A percentile compares a stretch with the other conserved stretches of the same genome.
Conservation (phyloP, 2,113 vertebrate genomes). For the Ophiodon elongatus region DNA sequence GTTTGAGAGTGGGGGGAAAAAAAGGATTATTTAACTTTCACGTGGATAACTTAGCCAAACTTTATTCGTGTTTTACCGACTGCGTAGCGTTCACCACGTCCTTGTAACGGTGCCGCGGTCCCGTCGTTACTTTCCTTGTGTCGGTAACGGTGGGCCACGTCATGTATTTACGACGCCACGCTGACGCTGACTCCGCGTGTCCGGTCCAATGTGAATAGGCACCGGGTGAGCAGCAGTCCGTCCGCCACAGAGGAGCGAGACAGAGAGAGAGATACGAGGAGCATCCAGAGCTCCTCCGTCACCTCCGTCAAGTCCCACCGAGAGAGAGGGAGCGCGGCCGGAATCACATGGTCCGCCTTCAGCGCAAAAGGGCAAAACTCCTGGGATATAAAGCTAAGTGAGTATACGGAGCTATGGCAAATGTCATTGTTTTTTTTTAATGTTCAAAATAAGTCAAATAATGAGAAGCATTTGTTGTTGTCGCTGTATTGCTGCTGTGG, state of each 20-base stretch:
- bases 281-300: constrained; percentile 29
- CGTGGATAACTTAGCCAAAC: not conserved
- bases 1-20: not conserved
- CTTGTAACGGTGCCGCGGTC: not conserved
- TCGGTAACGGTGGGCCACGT: constrained; percentile 1
- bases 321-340: not conserved
- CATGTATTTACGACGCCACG: constrained; percentile 30
- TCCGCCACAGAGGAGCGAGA: constrained; percentile 22
- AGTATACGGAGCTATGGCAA: not conserved
- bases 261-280: not conserved
- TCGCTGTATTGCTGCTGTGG: not conserved
- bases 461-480: fast-evolving
- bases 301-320: constrained; percentile 34
- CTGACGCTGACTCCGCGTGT: constrained; percentile 63
- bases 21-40: not conserved
- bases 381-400: not conserved
- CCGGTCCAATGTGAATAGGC: constrained; percentile 40
- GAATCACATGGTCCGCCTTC: constrained; percentile 9
- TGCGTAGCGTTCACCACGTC: too few species aligned
- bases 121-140: constrained; percentile 5
- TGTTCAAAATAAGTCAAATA: not conserved
- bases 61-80: too few species aligned
- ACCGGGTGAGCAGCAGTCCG: constrained; percentile 8
- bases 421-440: too few species aligned
- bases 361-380: constrained; percentile 26